A percentile compares a stretch with the other conserved stretches of the same genome.
Conservation (phyloP, 2,888 invertebrate species). For the Escarpia spicata region DNA sequence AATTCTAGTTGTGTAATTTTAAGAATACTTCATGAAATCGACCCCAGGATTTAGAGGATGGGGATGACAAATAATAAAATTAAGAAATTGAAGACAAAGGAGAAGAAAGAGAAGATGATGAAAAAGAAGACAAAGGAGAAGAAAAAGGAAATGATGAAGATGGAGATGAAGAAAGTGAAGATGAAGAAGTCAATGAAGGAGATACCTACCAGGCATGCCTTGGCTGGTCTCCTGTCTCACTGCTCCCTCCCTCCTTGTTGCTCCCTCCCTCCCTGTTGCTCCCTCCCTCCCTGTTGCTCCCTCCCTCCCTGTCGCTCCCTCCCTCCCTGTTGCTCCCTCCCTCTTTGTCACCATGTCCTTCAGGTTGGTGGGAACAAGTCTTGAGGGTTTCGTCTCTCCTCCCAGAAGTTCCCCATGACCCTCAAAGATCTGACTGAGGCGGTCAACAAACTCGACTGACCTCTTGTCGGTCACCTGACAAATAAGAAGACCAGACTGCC, state of each 20-base stretch:
- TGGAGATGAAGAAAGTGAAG: too few relatives aligned
- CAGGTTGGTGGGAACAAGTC: constrained; percentile 54
- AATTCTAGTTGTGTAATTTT: too few relatives aligned
- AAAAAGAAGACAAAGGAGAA: too few relatives aligned
- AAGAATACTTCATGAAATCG: too few relatives aligned
- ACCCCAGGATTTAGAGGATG: too few relatives aligned
- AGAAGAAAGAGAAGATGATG: too few relatives aligned
- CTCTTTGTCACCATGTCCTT: neutral
- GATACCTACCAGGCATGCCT: neutral
- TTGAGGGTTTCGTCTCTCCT: constrained; percentile 57
- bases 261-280: neutral
- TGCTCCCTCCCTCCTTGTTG: neutral
- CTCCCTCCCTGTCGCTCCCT: neutral
- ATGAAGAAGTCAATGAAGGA: too few relatives aligned
- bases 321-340: neutral
- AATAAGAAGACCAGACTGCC: neutral
- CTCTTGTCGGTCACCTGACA: constrained; percentile 57
- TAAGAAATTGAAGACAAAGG: too few relatives aligned
- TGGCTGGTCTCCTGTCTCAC: neutral
- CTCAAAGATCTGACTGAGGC: constrained; percentile 47
- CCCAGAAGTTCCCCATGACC: constrained; percentile 59
- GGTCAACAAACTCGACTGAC: constrained; percentile 53
- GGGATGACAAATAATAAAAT: too few relatives aligned
- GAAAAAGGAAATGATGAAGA: too few relatives aligned
- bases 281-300: neutral